These are phyloP conservation scores for Corythornis madagascariensis DNA, from an alignment of 2,113 vertebrate genomes.

Conservation along the genomic window DNA sequence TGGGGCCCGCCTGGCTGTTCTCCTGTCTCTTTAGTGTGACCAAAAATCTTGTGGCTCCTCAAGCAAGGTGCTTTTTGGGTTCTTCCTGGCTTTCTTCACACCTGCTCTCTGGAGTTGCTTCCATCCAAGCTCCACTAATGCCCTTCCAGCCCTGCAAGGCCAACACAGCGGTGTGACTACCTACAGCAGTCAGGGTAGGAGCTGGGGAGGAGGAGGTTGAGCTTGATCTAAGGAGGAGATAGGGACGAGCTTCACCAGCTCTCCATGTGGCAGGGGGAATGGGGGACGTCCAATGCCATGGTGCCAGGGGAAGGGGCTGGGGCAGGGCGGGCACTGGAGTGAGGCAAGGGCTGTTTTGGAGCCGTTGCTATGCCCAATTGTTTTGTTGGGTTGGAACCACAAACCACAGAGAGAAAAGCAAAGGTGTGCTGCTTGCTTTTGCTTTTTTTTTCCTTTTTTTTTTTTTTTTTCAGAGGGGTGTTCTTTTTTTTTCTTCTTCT, in stretches of 20 bases:
- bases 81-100: background rate
- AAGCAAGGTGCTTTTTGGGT: background rate
- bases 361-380: background rate
- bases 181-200: background rate
- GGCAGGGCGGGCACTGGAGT: background rate
- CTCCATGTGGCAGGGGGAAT: fast-evolving
- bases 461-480: background rate
- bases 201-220: background rate
- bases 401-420: constrained; percentile 14
- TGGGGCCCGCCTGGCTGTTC: background rate
- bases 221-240: fast-evolving
- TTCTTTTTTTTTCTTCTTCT: background rate
- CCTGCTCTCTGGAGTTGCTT: background rate
- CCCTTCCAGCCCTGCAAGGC: background rate
- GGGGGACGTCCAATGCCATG: fast-evolving
- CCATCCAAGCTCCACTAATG: background rate
- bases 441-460: background rate
- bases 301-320: fast-evolving
- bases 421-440: background rate
- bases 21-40: background rate
- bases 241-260: background rate
- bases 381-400: constrained; percentile 58
- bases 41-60: background rate
- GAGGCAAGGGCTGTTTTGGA: constrained; percentile 20
- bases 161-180: fast-evolving